phyloP scores from a whole-genome alignment of 2,888 invertebrate species.

The Dicyrtomina minuta region DNA sequence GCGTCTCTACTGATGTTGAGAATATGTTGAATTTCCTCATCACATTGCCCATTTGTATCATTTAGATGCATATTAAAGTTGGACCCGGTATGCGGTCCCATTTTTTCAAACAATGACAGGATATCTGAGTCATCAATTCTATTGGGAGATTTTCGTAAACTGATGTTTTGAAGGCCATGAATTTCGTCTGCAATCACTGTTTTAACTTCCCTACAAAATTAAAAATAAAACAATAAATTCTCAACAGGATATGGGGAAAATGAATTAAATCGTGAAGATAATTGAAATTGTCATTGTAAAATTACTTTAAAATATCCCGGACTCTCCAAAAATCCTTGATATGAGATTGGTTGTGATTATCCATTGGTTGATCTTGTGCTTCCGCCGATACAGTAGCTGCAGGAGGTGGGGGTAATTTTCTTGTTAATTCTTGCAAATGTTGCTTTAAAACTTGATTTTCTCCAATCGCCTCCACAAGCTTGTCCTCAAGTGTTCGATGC shows the following conservation, averaged over 20 bases:
- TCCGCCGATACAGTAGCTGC: neutral
- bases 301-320: constrained; percentile 41
- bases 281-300: constrained; percentile 5
- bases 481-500: constrained; percentile 38
- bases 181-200: constrained; percentile 44
- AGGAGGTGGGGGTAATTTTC: constrained; percentile 16
- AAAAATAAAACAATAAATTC: neutral
- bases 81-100: neutral
- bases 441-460: constrained; percentile 42
- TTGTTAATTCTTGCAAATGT: constrained; percentile 32
- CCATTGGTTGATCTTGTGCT: neutral
- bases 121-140: constrained; percentile 26
- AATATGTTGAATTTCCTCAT: constrained; percentile 43
- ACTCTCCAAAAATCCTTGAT: constrained; percentile 36
- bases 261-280: neutral
- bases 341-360: constrained; percentile 26
- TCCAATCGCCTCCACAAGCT: constrained; percentile 32
- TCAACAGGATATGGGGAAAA: neutral
- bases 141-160: constrained; percentile 15
- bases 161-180: constrained; percentile 30
- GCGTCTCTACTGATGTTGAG: constrained; percentile 27
- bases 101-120: constrained; percentile 8
- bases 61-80: constrained; percentile 21
- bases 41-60: constrained; percentile 38
- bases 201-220: constrained; percentile 40